Conservation (phyloP, 2,113 vertebrate genomes). For the Notothenia coriiceps region DNA sequence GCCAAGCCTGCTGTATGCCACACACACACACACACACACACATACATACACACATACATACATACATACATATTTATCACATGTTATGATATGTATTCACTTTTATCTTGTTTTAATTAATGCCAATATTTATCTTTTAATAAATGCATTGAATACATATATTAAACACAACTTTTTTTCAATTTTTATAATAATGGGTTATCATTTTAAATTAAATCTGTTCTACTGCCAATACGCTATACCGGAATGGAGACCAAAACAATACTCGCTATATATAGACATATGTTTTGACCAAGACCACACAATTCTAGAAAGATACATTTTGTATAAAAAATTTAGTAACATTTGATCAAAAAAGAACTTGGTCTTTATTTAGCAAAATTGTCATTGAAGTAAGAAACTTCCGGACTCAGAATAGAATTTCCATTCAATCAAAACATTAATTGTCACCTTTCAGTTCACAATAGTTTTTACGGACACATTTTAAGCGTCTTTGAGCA, state of each 20-base stretch:
- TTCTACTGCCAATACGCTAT: not conserved
- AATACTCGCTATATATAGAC: not conserved
- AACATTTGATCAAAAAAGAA: not conserved
- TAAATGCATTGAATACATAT: not conserved
- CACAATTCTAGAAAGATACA: not conserved
- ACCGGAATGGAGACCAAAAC: not conserved
- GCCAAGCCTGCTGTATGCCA: slow-evolving; percentile 55
- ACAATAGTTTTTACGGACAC: too few species aligned
- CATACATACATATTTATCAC: not conserved
- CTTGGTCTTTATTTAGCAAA: not conserved
- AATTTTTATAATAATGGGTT: not conserved
- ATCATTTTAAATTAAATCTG: not conserved
- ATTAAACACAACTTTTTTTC: not conserved
- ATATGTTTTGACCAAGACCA: not conserved
- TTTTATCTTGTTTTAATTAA: not conserved
- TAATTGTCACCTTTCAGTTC: not conserved
- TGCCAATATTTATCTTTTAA: not conserved
- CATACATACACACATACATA: too few species aligned
- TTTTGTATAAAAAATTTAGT: too few species aligned
- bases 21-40: slow-evolving; percentile 2
- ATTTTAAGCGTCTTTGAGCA: not conserved
- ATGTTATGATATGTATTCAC: not conserved
- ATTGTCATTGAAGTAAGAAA: not conserved
- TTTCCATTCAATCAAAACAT: not conserved
- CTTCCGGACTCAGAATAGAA: not conserved